Evolutionary conservation across 1,140 invertebrate genomes (phyloP), one percentile per base, ranked within the genome.

Genomic region (Daktulosphaira vitifoliae): DNA sequence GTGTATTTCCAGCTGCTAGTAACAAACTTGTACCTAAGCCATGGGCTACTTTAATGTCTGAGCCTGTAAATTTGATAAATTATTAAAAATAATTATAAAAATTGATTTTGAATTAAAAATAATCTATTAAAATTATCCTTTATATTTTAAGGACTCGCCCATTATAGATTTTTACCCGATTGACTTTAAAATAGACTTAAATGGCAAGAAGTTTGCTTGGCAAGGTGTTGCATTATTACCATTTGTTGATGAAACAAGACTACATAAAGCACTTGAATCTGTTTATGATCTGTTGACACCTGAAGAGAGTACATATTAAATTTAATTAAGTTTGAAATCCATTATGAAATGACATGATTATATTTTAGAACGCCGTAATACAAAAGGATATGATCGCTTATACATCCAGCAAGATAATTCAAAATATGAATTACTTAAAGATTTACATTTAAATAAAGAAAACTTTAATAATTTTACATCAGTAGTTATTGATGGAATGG

Each of bases 141-240:
- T 29, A 67, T 48, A 70, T 73, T 70, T 75, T 76, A 16, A 91
- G 87, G 84, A 88, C 70, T 99, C 96, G 1, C 76, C 89, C 1
- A 98, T 99, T 48, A 97, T 99, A 69, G 97, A 99, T 77, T 99
- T 99, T 78, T 99, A 99, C 79, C 97, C 97, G 0, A 86, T 85
- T 73, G 92, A 99, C 74, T 99, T 99, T 75, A 96, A 95, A 78
- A 96, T 98, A 67, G 97, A 99, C 79, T 77, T 99, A 50, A 99
- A 99, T 79, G 97, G 97, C 16, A 99, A 99, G 76, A 98, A 97
- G 76, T 98, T 91, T 78, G 96, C 96, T 53, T 99, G 96, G 96
- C 96, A 98, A 80, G 96, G 96, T 65, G 96, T 99, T 9, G 96
- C 96, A 5, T 75, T 99, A 9, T 76, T 99, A 52, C 97, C 97